Percentiles rank a stretch among this genome's conserved stretches.
These are phyloP conservation scores for Oceanodroma leucorhoa DNA, from an alignment of 2,797 vertebrate species.

Conservation along the genomic window DNA sequence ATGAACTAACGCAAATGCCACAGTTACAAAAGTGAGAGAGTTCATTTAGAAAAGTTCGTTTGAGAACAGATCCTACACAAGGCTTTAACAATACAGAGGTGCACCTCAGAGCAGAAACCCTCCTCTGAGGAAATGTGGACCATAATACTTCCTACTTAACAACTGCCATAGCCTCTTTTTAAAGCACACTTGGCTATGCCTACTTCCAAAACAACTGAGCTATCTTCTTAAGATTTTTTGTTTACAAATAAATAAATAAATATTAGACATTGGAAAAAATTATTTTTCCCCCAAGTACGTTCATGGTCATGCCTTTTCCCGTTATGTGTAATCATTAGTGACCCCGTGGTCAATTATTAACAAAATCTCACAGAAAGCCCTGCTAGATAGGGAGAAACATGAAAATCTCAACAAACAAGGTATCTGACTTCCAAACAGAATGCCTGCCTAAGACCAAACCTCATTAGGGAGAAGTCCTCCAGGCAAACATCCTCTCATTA, in stretches of 20 bases:
- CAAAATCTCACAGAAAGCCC: not conserved
- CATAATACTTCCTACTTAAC: not conserved
- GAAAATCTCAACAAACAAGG: not conserved
- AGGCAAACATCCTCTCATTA: slow-evolving; percentile 46
- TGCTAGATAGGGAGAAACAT: not conserved
- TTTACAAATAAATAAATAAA: not conserved
- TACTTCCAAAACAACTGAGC: not conserved
- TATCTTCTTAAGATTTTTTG: not conserved
- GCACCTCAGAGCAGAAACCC: not conserved
- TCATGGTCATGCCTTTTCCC: not conserved
- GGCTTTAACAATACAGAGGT: not conserved
- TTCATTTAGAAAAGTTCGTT: not conserved
- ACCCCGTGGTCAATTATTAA: not conserved
- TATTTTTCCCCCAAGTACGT: not conserved
- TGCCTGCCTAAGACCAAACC: slow-evolving; percentile 1
- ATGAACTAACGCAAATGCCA: not conserved
- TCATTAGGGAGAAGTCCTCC: slow-evolving; percentile 37
- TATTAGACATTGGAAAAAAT: not conserved
- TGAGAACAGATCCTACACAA: not conserved
- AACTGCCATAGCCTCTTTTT: not conserved
- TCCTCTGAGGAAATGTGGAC: not conserved
- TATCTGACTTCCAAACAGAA: slow-evolving; percentile 9
- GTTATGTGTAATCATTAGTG: not conserved
- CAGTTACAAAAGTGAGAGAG: not conserved
- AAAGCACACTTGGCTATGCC: not conserved